Evolutionary conservation across 2,113 vertebrate species (phyloP).

Genomic region (Aphyosemion australe): DNA sequence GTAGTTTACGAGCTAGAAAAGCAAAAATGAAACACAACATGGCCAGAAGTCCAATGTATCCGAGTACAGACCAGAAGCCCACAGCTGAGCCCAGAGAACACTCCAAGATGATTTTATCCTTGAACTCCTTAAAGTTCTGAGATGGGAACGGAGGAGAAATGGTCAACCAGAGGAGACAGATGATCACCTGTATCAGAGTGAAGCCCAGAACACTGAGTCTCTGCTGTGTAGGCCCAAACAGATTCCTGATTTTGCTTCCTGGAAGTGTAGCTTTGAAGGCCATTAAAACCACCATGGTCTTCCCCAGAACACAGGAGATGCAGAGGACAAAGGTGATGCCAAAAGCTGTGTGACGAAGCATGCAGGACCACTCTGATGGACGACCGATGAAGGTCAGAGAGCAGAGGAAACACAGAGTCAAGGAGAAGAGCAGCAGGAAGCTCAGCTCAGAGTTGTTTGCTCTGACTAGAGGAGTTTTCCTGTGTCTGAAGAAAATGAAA

Average conservation of each 20-base stretch:
- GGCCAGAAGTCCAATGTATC: slow-evolving; percentile 7
- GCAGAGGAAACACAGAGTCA: slow-evolving; percentile 3
- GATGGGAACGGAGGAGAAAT: background rate
- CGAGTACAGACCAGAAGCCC: slow-evolving; percentile 28
- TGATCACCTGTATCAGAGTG: background rate
- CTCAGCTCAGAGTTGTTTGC: slow-evolving; percentile 2
- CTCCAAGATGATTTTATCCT: slow-evolving; percentile 70
- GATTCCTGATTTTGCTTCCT: slow-evolving; percentile 2
- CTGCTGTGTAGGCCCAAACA: background rate
- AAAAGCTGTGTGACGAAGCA: slow-evolving; percentile 66
- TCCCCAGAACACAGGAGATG: slow-evolving; percentile 59
- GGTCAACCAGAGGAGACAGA: background rate
- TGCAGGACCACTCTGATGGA: slow-evolving; percentile 68
- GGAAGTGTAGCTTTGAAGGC: slow-evolving; percentile 65
- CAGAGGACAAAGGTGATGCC: slow-evolving; percentile 73
- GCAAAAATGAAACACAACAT: slow-evolving; percentile 3
- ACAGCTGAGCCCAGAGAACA: slow-evolving; percentile 65
- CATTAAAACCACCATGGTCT: slow-evolving; percentile 70
- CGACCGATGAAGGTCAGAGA: background rate
- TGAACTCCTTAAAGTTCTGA: slow-evolving; percentile 38
- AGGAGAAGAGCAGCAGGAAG: background rate
- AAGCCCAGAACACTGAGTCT: background rate
- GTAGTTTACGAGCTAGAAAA: slow-evolving; percentile 1
- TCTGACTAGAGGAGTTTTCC: background rate
- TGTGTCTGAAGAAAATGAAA: background rate